A percentile compares a stretch with the other conserved stretches of the same genome.
These are phyloP conservation scores for Parnassius mnemosyne DNA, from an alignment of 2,888 invertebrate species.

Conservation along the genomic window DNA sequence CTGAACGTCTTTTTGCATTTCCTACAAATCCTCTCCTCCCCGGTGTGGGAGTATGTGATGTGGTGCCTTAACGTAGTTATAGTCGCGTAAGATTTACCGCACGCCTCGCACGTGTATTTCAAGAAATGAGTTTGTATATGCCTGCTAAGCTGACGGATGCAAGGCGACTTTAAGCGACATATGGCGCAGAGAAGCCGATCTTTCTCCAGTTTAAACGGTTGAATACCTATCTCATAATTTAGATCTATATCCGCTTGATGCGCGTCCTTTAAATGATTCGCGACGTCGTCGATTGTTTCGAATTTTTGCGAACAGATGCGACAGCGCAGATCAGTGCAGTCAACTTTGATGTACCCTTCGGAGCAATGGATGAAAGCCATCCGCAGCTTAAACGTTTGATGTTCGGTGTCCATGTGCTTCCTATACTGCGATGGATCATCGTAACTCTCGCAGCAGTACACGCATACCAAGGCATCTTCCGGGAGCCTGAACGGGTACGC, in stretches of 20 bases:
- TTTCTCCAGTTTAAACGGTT: conserved; percentile 60
- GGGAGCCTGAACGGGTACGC: conserved; percentile 73
- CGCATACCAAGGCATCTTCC: conserved; percentile 65
- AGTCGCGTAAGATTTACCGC: conserved; percentile 65
- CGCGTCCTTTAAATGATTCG: conserved; percentile 50
- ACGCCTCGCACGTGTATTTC: conserved; percentile 64
- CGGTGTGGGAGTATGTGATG: conserved; percentile 53
- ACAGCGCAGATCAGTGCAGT: conserved; percentile 61
- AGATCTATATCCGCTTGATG: conserved; percentile 53
- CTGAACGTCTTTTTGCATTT: conserved; percentile 61
- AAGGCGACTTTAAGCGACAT: conserved; percentile 52
- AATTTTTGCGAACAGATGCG: conserved; percentile 50
- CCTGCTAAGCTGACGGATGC: conserved; percentile 58
- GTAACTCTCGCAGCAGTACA: conserved; percentile 65
- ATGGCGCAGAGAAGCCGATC: conserved; percentile 57
- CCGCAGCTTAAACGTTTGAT: conserved; percentile 52
- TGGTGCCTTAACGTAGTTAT: conserved; percentile 58
- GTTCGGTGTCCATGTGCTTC: conserved; percentile 62
- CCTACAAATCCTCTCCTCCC: conserved; percentile 55
- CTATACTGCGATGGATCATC: conserved; percentile 56
- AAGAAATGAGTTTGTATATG: conserved; percentile 66
- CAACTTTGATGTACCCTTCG: conserved; percentile 65
- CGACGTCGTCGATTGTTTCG: conserved; percentile 49
- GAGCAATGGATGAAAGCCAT: conserved; percentile 61
- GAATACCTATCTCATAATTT: conserved; percentile 52